phyloP scores from a whole-genome alignment of 2,888 invertebrate species.

The Drosophila testacea region DNA sequence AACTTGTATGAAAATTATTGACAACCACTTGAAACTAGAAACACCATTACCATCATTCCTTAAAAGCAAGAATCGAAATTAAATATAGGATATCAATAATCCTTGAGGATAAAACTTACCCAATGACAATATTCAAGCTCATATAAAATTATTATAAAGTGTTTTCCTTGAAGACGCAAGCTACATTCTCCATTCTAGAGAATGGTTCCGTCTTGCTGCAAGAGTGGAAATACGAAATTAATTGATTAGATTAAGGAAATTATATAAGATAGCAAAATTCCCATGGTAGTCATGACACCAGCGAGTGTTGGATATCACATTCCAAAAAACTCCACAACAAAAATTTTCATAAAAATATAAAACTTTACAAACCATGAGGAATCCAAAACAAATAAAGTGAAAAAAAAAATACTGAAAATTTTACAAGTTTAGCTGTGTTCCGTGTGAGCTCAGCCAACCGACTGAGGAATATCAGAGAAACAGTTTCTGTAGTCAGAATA shows the following conservation, averaged over 20 bases:
- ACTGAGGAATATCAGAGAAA: neutral
- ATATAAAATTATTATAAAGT: no score
- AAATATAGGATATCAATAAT: no score
- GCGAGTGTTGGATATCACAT: no score
- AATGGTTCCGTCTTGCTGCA: neutral
- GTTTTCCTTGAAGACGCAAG: neutral
- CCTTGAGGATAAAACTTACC: no score
- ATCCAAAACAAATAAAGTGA: neutral
- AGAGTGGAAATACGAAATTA: neutral
- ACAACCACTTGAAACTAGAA: no score
- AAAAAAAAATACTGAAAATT: slow-evolving; percentile 2
- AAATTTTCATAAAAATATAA: neutral
- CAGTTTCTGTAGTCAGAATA: neutral
- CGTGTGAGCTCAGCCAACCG: neutral
- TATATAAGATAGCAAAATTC: neutral
- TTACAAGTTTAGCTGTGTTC: neutral
- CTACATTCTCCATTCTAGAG: neutral
- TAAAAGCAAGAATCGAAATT: no score
- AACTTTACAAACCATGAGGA: neutral
- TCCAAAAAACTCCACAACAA: neutral
- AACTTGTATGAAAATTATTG: no score
- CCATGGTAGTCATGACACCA: neutral
- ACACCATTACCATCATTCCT: no score
- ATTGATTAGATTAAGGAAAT: no score
- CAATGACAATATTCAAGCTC: no score